Base-by-base conservation (phyloP, 64 coral and sea anemone genomes). In the Astreopora myriophthalma region DNA sequence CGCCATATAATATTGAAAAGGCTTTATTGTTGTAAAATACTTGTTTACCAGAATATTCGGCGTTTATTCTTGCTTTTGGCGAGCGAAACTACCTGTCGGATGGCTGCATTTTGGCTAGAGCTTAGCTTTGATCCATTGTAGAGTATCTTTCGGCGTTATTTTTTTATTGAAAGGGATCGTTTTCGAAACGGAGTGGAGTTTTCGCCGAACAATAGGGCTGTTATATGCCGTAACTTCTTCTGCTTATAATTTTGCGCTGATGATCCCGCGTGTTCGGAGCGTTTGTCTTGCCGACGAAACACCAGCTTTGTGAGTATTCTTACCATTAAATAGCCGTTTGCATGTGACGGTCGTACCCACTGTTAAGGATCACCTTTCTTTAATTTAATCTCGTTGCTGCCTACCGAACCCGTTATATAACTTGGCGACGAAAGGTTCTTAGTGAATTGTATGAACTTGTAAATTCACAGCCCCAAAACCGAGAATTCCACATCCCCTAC, bases 1-100 rank as follows among this genome's bases (percentile, higher is more conserved):
- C 55, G 55, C 28, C 22, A 38, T 37, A 6, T 83, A 25, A 83
- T 83, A 64, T 83, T 83, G 55, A 83, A 83, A 83, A 38, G 33
- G 8, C 33, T 36, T 64, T 83, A 65, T 83, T 83, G 55, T 83
- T 83, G 57, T 64, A 83, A 0, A 73, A 83, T 60, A 22, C 52
- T 83, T 83, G 57, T 65, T 83, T 83, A 38, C 79, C 57, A 63
- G 33, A 57, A 38, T 37, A 64, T 64, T 40, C 38, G 17, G 19
- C 19, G 79, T 34, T 83, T 38, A 65, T 64, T 64, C 79, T 28
- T 57, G 19, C 79, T 83, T 83, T 63, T 65, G 36, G 79, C 2
- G 48, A 16, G 57, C 23, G 19, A 38, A 64, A 64, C 32, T 64
- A 83, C 79, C 79, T 57, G 79, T 16, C 31, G 11, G 52, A 83